Percentiles rank a stretch among this genome's conserved stretches.
phyloP scores from a whole-genome alignment of 2,888 invertebrate genomes.

The Busseola fusca region DNA sequence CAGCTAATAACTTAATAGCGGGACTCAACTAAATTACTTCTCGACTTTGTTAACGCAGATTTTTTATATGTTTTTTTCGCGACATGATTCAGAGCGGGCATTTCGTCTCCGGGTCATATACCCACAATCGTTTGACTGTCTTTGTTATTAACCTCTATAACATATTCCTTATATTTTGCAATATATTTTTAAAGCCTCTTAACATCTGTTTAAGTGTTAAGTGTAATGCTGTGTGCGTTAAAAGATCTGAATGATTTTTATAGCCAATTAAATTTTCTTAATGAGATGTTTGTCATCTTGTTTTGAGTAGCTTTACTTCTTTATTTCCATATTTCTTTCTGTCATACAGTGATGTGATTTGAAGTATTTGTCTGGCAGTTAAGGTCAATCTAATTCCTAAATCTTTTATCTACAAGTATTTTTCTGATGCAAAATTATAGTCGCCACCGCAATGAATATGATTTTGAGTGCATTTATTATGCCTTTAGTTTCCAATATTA shows the following conservation, averaged over 20 bases:
- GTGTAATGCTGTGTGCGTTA: constrained; percentile 29
- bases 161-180: constrained; percentile 55
- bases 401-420: background rate
- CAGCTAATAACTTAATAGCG: constrained; percentile 57
- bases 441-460: constrained; percentile 6
- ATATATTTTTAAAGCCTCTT: constrained; percentile 48
- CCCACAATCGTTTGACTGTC: constrained; percentile 65
- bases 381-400: background rate
- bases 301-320: constrained; percentile 15
- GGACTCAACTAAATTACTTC: constrained; percentile 63
- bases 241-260: constrained; percentile 26
- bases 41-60: constrained; percentile 54
- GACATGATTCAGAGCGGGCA: constrained; percentile 73
- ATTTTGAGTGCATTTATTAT: constrained; percentile 27
- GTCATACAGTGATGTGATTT: background rate
- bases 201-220: constrained; percentile 39
- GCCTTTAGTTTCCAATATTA: constrained; percentile 50
- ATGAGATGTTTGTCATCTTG: constrained; percentile 27
- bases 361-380: background rate
- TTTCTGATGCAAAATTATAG: background rate
- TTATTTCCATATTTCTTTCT: constrained; percentile 7
- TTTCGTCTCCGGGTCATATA: constrained; percentile 79
- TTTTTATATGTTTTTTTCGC: constrained; percentile 69
- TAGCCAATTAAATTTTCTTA: constrained; percentile 19
- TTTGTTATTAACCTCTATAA: constrained; percentile 53